Conservation (phyloP, 2,113 vertebrate genomes). For the Orthonyx spaldingii region DNA sequence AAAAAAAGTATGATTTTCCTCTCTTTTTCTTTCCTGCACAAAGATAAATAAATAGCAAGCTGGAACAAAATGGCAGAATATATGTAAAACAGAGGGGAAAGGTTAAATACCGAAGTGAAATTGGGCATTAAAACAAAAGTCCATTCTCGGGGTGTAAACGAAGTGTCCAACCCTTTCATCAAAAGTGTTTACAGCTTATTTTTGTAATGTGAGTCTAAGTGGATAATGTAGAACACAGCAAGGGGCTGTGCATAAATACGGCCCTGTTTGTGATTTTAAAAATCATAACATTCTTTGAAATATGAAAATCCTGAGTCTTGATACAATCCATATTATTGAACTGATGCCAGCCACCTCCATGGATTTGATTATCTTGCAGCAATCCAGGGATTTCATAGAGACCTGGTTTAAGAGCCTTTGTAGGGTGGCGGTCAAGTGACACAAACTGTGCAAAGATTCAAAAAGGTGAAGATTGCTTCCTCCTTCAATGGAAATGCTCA, state of each 20-base stretch:
- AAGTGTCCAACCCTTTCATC: slow-evolving; percentile 59
- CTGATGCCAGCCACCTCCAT: background rate
- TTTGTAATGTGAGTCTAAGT: slow-evolving; percentile 65
- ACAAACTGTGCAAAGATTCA: background rate
- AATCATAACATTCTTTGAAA: slow-evolving; percentile 60
- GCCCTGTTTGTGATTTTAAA: slow-evolving; percentile 58
- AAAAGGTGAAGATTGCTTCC: background rate
- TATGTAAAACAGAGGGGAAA: slow-evolving; percentile 52
- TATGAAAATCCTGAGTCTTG: slow-evolving; percentile 30
- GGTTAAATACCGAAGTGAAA: slow-evolving; percentile 54
- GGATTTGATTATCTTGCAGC: background rate
- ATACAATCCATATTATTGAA: slow-evolving; percentile 10
- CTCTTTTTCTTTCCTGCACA: background rate
- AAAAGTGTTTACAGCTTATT: slow-evolving; percentile 64
- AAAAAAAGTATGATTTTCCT: background rate
- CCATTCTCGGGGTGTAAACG: slow-evolving; percentile 34
- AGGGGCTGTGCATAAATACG: background rate
- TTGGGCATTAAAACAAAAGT: slow-evolving; percentile 57
- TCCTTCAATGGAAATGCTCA: background rate
- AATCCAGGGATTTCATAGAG: background rate
- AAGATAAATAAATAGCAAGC: slow-evolving; percentile 49
- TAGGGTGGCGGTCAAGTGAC: background rate
- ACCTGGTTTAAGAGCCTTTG: background rate
- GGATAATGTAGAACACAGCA: slow-evolving; percentile 30
- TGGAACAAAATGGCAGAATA: slow-evolving; percentile 47